phyloP scores from a whole-genome alignment of 2,797 vertebrate genomes.

The Sphaeramia orbicularis region DNA sequence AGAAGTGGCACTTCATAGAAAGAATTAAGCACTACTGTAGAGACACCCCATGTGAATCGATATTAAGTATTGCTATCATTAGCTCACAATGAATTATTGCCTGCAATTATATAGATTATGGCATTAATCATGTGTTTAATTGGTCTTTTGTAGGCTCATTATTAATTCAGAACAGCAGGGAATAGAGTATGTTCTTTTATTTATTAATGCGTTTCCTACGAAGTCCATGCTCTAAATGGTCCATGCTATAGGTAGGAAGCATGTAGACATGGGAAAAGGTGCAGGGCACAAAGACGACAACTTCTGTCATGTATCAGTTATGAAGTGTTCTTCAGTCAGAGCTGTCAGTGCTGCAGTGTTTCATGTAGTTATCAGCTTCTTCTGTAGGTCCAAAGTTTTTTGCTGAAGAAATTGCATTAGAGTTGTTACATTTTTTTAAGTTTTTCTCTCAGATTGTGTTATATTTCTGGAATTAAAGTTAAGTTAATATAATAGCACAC shows the following conservation, averaged over 20 bases:
- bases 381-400: background rate
- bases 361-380: background rate
- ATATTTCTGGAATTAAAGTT: background rate
- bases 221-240: constrained; percentile 52
- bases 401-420: too few relatives aligned
- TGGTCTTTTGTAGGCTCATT: constrained; percentile 85
- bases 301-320: constrained; percentile 22
- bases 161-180: constrained; percentile 85
- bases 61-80: constrained; percentile 86
- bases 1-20: constrained; percentile 68
- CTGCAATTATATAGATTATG: constrained; percentile 86
- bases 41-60: constrained; percentile 81
- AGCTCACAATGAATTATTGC: constrained; percentile 82
- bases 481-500: background rate
- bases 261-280: constrained; percentile 34
- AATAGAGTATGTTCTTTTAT: constrained; percentile 83
- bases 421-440: too few relatives aligned
- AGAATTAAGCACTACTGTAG: constrained; percentile 79
- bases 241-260: constrained; percentile 49
- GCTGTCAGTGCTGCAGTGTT: constrained; percentile 13
- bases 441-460: background rate
- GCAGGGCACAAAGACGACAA: constrained; percentile 17
- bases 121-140: constrained; percentile 87
- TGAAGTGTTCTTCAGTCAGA: constrained; percentile 16
- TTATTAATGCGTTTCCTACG: constrained; percentile 74